Conservation (phyloP, 2,113 vertebrate species). For the Greenwoodochromis staneri region DNA sequence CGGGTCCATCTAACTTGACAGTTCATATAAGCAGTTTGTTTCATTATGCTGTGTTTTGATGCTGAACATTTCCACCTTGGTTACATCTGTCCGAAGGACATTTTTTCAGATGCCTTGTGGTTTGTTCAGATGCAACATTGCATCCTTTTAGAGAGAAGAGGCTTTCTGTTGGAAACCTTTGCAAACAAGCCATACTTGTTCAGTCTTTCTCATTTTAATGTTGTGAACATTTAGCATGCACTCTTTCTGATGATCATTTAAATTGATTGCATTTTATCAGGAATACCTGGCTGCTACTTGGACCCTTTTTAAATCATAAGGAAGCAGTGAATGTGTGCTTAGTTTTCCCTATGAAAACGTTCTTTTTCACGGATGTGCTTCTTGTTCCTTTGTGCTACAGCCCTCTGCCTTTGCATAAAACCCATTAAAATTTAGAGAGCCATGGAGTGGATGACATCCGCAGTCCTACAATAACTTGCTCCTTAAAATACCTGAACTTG, state of each 20-base stretch:
- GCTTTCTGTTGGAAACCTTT: background rate
- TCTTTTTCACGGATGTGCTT: background rate
- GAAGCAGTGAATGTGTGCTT: background rate
- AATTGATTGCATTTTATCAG: background rate
- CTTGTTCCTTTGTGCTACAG: background rate
- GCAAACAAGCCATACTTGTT: background rate
- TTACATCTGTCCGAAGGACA: background rate
- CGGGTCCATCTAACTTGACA: background rate
- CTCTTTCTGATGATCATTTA: background rate
- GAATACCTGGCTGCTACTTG: background rate
- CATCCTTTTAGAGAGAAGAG: background rate
- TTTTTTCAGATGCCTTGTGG: background rate
- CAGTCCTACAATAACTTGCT: background rate
- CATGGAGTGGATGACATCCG: background rate
- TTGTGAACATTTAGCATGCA: background rate
- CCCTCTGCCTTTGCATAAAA: background rate
- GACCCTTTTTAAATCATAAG: background rate
- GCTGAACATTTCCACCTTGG: background rate
- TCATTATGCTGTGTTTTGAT: background rate
- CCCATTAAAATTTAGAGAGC: background rate
- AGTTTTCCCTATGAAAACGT: background rate
- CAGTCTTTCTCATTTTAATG: background rate
- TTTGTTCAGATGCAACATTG: background rate
- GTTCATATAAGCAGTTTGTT: background rate
- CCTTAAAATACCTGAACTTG: background rate